Percentiles rank a stretch among this genome's conserved stretches.
Evolutionary conservation across 2,888 invertebrate species (phyloP).

Genomic region (Microdon myrmicae): DNA sequence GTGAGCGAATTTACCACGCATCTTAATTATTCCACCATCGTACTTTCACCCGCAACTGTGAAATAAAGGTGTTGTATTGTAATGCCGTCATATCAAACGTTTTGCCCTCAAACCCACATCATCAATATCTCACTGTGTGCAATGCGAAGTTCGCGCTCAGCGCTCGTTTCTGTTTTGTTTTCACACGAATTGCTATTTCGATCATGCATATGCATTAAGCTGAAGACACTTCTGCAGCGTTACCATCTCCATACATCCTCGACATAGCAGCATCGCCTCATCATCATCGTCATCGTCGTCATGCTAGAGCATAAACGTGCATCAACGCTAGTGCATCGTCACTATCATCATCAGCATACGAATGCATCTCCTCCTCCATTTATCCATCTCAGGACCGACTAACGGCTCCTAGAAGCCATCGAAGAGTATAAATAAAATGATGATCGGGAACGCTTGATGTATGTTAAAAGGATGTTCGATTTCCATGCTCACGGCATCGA

Average conservation of each 20-base stretch:
- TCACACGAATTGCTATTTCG: slow-evolving; percentile 37
- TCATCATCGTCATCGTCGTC: slow-evolving; percentile 4
- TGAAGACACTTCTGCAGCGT: slow-evolving; percentile 16
- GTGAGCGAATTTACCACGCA: too few relatives aligned
- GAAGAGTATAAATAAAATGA: slow-evolving; percentile 44
- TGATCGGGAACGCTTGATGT: slow-evolving; percentile 41
- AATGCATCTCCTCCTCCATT: too few relatives aligned
- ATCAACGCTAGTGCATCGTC: not conserved
- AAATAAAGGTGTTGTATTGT: too few relatives aligned
- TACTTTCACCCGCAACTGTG: too few relatives aligned
- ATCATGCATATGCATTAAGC: slow-evolving; percentile 37
- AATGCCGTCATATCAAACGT: too few relatives aligned
- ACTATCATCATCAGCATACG: slow-evolving; percentile 4
- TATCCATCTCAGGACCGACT: too few relatives aligned
- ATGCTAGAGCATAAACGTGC: slow-evolving; percentile 9
- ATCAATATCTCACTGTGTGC: too few relatives aligned
- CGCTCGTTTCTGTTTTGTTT: slow-evolving; percentile 32
- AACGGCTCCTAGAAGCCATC: slow-evolving; percentile 19
- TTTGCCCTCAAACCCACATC: too few relatives aligned
- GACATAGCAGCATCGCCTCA: slow-evolving; percentile 7
- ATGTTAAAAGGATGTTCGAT: slow-evolving; percentile 39
- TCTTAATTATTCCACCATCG: too few relatives aligned
- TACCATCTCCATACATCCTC: slow-evolving; percentile 9
- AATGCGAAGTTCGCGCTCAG: slow-evolving; percentile 35
- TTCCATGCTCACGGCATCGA: slow-evolving; percentile 34